Evolutionary conservation across 2,797 vertebrate species (phyloP), one percentile per base, ranked within the genome.

Genomic region (Coilia nasus): DNA sequence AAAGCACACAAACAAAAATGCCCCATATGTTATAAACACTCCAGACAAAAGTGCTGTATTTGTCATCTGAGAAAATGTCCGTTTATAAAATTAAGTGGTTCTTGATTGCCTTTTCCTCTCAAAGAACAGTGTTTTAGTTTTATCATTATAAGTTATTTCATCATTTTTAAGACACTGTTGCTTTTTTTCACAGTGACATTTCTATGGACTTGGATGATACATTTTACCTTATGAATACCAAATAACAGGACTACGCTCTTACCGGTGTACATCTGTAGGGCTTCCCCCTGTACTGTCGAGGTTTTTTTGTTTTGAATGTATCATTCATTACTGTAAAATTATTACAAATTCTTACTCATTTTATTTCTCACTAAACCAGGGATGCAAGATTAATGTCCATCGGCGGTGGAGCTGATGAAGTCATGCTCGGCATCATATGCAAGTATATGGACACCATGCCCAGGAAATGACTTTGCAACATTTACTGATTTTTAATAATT

Each of bases 361-460:
- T 62, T 85, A 21, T 56, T 35, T 86, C 59, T 28, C 85, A 59
- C 87, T 78, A 78, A 44, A 87, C 54, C 94, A 97, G 97, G 90
- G 97, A 97, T 88, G 84, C 93, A 21, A 95, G 96, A 87, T 17
- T 98, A 59, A 0, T 95, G 1, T 98, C 97, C 0, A 97, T 96
- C 85, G 97, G 96, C 75, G 97, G 15, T 3, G 96, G 97, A 17
- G 92, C 96, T n/a, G 97, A 96, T 83, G 96, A 98, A 93, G 96
- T 95, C 83, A 97, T 96, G 96, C 93, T 97, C 87, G 94, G 94
- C 86, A 96, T 97, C 90, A 97, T 98, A 91, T 97, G 95, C 93
- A 97, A 97, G 92, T 93, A 95, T 88, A 96, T 97, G 97, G 94
- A 93, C 87, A 97, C 81, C 0, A 89, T 97, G 56, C 96, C 96